Base-by-base conservation (phyloP, 2,797 vertebrate genomes). In the Hydrocynus forskahlii region DNA sequence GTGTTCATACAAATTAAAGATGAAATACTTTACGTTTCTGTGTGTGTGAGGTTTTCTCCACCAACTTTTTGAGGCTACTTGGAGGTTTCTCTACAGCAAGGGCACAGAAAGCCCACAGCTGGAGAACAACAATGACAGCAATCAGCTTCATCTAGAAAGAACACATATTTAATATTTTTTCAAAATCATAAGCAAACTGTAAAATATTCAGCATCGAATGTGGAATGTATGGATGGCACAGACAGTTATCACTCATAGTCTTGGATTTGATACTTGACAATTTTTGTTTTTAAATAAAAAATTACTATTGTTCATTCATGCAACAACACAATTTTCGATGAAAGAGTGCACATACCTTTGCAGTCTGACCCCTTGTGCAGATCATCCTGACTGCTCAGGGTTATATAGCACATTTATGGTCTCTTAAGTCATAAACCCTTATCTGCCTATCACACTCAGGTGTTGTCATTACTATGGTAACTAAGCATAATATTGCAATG, bases 371-470 rank as follows among this genome's bases (percentile, higher is more conserved):
- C 66, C 78, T n/a, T 79, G 63, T 55, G 48, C 17, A 55, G 64
- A 76, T 70, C 13, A 48, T 64, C 12, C 50, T 16, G 67, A 19
- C 40, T 45, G 38, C 57, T 83, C 57, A 25, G 64, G 45, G 59
- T 83, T 83, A 83, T 83, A 79, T 83, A 83, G 71, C 59, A 57
- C 48, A 62, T 75, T 79, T 70, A 83, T 76, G 66, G 35, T 43
- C 64, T 63, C 45, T 35, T 55, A 66, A 79, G 81, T 74, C 77
- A 79, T 83, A 83, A 83, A 83, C 54, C 23, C 17, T 38, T 55
- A 48, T 75, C 35, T 17, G 70, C 17, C 35, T 64, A 29, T 55
- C 62, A 59, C 45, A 40, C 70, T 60, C n/a, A 77, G 29, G 68
- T 14, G 45, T 52, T 21, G 1, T 17, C 4, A 7, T 67, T 57